Percentiles rank a stretch among this genome's conserved stretches.
Evolutionary conservation across 2,888 invertebrate genomes (phyloP).

Genomic region (Melinopterus prodromus): DNA sequence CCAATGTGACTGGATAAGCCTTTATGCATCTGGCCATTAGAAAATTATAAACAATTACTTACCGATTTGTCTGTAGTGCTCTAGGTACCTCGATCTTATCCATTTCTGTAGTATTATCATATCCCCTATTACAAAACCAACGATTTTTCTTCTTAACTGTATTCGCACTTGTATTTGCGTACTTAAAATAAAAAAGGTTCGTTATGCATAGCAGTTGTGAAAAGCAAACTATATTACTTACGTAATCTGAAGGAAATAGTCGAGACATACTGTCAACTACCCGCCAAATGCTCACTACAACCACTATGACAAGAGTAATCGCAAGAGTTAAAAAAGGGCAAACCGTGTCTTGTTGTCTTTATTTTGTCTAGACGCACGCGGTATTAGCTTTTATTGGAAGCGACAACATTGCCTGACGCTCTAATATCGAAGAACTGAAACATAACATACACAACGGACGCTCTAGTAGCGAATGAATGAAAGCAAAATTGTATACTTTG

Average conservation of each 20-base stretch:
- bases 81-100: too few species aligned
- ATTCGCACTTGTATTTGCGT: neutral
- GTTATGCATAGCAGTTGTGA: neutral
- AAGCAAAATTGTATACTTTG: neutral
- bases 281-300: neutral
- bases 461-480: neutral
- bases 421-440: neutral
- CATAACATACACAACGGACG: neutral
- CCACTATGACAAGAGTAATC: neutral
- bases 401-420: neutral
- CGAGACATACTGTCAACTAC: neutral
- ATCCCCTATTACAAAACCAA: neutral
- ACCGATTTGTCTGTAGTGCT: neutral
- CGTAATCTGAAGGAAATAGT: neutral
- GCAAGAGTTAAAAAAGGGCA: neutral
- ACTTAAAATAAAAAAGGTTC: neutral
- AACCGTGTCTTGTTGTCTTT: neutral
- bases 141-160: neutral
- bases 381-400: neutral
- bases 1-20: too few species aligned
- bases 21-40: too few species aligned
- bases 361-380: neutral
- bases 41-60: neutral
- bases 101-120: neutral
- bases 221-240: neutral